phyloP scores from a whole-genome alignment of 2,797 vertebrate species.

The Chloroceryle amazona region DNA sequence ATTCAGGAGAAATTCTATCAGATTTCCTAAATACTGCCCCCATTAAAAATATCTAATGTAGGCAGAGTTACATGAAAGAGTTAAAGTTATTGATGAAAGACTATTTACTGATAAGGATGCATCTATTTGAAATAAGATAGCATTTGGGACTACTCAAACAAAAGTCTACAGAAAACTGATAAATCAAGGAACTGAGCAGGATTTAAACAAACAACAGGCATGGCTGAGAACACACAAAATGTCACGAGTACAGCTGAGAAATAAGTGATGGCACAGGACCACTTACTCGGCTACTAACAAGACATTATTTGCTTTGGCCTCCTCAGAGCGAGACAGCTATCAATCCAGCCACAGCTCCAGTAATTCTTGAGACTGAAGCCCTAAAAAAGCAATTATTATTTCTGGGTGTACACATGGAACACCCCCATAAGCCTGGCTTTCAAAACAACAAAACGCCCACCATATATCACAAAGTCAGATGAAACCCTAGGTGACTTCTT shows the following conservation, averaged over 20 bases:
- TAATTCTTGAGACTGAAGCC: not conserved
- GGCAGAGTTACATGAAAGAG: not conserved
- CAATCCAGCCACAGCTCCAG: constrained; percentile 2
- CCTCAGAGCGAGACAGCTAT: not conserved
- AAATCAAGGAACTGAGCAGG: constrained; percentile 62
- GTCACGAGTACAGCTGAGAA: constrained; percentile 49
- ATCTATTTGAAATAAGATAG: constrained; percentile 60
- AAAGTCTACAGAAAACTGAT: constrained; percentile 70
- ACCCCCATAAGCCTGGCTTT: not conserved
- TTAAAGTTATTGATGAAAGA: constrained; percentile 51
- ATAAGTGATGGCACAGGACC: constrained; percentile 62
- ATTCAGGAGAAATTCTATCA: not conserved
- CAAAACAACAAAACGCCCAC: not conserved
- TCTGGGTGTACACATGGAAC: not conserved
- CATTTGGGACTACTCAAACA: constrained; percentile 29
- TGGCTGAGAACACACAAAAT: constrained; percentile 57
- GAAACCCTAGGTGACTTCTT: not conserved
- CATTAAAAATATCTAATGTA: not conserved
- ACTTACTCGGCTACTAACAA: constrained; percentile 63
- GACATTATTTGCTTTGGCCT: constrained; percentile 49
- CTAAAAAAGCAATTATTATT: not conserved
- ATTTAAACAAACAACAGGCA: constrained; percentile 72
- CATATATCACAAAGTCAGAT: not conserved
- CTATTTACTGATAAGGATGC: constrained; percentile 63
- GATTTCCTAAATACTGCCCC: not conserved